Evolutionary conservation across 2,888 invertebrate species (phyloP), one percentile per base, ranked within the genome.

Genomic region (Eudemis profundana): DNA sequence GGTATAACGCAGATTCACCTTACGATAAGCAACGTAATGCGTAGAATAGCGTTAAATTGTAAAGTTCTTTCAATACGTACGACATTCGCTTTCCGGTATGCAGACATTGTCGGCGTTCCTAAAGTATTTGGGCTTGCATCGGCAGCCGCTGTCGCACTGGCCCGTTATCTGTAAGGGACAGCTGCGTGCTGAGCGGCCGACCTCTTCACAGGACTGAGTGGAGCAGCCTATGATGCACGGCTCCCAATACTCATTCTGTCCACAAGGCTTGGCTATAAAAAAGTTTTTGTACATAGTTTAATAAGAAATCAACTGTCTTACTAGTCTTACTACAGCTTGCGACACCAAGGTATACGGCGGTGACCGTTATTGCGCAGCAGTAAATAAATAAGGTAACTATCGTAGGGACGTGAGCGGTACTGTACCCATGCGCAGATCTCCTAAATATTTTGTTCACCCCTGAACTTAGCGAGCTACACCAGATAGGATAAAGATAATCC

Each of bases 71-170:
- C 1, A 47, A 17, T 21, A 61, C 61, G 14, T 21, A 66, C 66
- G 54, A 38, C 78, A 79, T 62, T 76, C 61, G 14, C 10, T 27
- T 19, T 53, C 65, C 3, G 64, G 49, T 4, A 77, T 64, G 36
- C 78, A 78, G 7, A 72, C 63, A 33, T 72, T 73, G 33, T 64
- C 44, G 2, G 56, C 17, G 27, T 74, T 72, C 49, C 71, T 77
- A 33, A 59, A 76, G 53, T 60, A 69, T 8, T 69, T 69, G 3
- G 42, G 0, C 5, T 33, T 60, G 49, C 79, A 78, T 57, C 75
- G 72, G 29, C 79, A 79, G 17, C 67, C 64, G 4, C 71, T 67
- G 7, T 61, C 49, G 49, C 77, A 79, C 3, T 36, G 19, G 0
- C 50, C 50, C 5, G 19, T 3, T 36, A 5, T 17, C 0, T 33